Conservation (phyloP, 2,888 invertebrate species). For the Leptopilina myrica region DNA sequence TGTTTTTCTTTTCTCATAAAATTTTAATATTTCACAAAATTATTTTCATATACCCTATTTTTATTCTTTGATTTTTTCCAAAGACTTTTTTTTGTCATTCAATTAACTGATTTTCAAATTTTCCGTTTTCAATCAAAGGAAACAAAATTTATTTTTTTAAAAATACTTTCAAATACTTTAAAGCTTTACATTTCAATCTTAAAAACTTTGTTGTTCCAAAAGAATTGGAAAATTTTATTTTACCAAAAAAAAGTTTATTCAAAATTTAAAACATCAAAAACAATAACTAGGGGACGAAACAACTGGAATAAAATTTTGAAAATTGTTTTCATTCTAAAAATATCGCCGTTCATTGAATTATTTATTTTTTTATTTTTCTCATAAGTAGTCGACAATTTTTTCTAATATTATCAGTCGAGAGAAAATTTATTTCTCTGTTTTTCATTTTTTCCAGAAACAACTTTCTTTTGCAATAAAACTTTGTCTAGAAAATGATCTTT, state of each 20-base stretch:
- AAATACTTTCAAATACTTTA: background rate
- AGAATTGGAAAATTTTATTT: background rate
- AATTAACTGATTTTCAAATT: background rate
- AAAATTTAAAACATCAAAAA: background rate
- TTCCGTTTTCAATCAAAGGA: background rate
- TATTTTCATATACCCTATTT: background rate
- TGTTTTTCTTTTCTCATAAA: background rate
- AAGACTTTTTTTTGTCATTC: background rate
- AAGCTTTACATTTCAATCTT: background rate
- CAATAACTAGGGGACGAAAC: background rate
- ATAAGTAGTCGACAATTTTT: conserved; percentile 6
- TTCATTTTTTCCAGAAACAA: background rate
- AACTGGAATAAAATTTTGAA: no score
- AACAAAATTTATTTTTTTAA: background rate
- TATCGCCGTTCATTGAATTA: no score
- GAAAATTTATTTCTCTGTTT: background rate
- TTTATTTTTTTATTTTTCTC: background rate
- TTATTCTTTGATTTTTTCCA: background rate
- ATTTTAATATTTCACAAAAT: background rate
- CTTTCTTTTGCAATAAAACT: background rate
- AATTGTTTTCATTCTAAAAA: no score
- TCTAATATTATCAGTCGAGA: conserved; percentile 2
- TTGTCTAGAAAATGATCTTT: background rate
- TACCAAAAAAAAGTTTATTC: background rate
- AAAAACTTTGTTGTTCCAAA: background rate